phyloP scores from a whole-genome alignment of 2,113 vertebrate species.

The Ictidomys tridecemlineatus region DNA sequence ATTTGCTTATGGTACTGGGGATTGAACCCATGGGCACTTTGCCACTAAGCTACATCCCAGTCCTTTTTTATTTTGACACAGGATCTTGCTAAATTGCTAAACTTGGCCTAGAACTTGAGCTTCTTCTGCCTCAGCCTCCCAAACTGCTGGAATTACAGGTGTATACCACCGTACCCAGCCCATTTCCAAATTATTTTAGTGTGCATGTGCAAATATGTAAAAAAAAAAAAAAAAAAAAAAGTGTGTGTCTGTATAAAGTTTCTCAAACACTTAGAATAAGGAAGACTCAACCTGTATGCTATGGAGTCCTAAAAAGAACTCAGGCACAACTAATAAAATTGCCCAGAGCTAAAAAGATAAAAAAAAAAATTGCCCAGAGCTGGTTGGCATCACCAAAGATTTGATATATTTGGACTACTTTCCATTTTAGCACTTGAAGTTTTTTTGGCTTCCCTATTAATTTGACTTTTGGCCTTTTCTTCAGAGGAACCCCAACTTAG shows the following conservation, averaged over 20 bases:
- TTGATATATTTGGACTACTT: neutral
- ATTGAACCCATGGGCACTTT: too few relatives aligned
- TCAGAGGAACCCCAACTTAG: neutral
- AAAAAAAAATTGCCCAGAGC: neutral
- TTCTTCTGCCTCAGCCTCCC: too few relatives aligned
- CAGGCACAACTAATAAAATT: neutral
- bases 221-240: neutral
- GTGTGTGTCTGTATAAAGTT: too few relatives aligned
- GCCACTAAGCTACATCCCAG: too few relatives aligned
- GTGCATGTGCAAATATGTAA: neutral
- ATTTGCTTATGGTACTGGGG: too few relatives aligned
- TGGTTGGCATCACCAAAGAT: neutral
- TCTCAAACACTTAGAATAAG: neutral
- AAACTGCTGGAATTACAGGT: too few relatives aligned
- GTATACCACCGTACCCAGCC: too few relatives aligned
- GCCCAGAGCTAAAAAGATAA: too few relatives aligned
- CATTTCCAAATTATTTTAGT: neutral
- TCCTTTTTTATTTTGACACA: too few relatives aligned
- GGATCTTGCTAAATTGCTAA: too few relatives aligned
- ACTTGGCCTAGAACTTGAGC: too few relatives aligned
- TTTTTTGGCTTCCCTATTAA: neutral
- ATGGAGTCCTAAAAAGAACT: neutral
- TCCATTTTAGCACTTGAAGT: neutral
- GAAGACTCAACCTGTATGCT: too few relatives aligned
- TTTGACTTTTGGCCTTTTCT: neutral